These are phyloP conservation scores for Hippocampus abdominalis DNA, from an alignment of 2,113 vertebrate genomes.

Conservation along the genomic window DNA sequence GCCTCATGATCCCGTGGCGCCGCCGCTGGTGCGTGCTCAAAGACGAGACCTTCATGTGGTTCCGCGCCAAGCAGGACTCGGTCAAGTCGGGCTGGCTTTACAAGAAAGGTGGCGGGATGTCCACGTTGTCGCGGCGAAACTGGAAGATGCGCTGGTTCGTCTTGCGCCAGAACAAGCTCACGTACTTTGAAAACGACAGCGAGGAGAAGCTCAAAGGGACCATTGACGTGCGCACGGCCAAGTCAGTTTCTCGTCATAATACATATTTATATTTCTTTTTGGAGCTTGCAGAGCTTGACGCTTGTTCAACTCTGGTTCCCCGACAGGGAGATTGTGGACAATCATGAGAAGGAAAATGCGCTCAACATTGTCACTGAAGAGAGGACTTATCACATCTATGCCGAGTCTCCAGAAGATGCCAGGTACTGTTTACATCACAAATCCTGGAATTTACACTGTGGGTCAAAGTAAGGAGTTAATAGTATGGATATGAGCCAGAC, in stretches of 20 bases:
- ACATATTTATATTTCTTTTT: background rate
- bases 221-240: slow-evolving; percentile 81
- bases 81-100: slow-evolving; percentile 89
- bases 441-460: background rate
- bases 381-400: slow-evolving; percentile 87
- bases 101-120: slow-evolving; percentile 89
- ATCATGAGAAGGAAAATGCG: slow-evolving; percentile 92
- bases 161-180: slow-evolving; percentile 84
- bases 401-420: slow-evolving; percentile 89
- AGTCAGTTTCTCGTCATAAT: slow-evolving; percentile 64
- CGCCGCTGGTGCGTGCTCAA: slow-evolving; percentile 88
- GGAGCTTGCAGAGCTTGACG: no score
- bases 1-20: slow-evolving; percentile 87
- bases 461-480: background rate
- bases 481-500: no score
- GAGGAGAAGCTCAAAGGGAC: slow-evolving; percentile 90
- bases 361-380: slow-evolving; percentile 87
- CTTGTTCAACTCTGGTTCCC: slow-evolving; percentile 7
- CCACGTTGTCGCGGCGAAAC: slow-evolving; percentile 85
- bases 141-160: slow-evolving; percentile 96
- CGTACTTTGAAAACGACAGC: slow-evolving; percentile 89
- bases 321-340: slow-evolving; percentile 86
- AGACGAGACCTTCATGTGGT: slow-evolving; percentile 91
- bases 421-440: slow-evolving; percentile 70
- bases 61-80: slow-evolving; percentile 86